Base-by-base conservation (phyloP, 2,113 vertebrate genomes). In the Pardalotus punctatus region DNA sequence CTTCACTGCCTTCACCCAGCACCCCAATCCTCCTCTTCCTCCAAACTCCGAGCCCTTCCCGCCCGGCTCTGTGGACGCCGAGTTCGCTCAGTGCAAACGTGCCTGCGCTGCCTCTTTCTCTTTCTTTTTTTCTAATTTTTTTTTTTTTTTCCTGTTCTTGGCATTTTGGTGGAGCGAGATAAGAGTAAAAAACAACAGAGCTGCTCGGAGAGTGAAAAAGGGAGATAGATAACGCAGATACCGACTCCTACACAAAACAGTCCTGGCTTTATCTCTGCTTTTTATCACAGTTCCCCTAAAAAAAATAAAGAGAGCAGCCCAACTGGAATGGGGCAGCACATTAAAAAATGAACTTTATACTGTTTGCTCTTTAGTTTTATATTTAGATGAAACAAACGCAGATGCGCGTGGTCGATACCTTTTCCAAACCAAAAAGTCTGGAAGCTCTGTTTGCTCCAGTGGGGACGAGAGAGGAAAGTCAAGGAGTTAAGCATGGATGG, bases 141-240 rank as follows among this genome's bases (percentile, higher is more conserved):
- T 98, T 94, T 83, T 98, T 98, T 97, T 97, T 97, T 98, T 99
- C 98, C 98, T 99, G 98, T 99, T 99, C 98, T 98, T 99, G 99
- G 98, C 99, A 99, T 99, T 99, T 99, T 99, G 99, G 98, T 98
- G 98, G 98, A 98, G 98, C 38, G 93, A 99, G 99, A 99, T 99
- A 99, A 99, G 98, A 95, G 97, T 98, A 98, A 98, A 97, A 99
- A 99, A 99, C 99, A 99, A 99, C 98, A 99, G 98, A 98, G 98
- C 98, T 98, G 98, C 98, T 98, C 97, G 57, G 98, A 98, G 98
- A 99, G 98, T 98, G 98, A 99, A 98, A 98, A 98, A 98, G 98
- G 98, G 98, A 98, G 98, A 99, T 99, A 99, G 98, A 99, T 99
- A 99, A 99, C 98, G 97, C 98, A 99, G 99, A 99, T 99, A 99